phyloP scores from a whole-genome alignment of 1,140 invertebrate genomes.

The Musca vetustissima region DNA sequence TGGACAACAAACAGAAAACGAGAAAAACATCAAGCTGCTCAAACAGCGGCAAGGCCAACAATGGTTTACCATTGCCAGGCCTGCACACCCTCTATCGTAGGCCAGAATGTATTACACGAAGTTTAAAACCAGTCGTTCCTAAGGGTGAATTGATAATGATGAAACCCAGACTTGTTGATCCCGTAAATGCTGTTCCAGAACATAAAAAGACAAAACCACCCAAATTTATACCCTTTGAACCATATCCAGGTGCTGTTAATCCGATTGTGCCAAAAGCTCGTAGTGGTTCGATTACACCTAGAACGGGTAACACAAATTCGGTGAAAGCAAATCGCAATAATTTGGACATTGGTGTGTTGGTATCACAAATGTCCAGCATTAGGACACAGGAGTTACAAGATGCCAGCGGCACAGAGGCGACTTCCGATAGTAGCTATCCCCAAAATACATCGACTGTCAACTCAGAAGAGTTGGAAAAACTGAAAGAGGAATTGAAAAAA shows the following conservation, averaged over 20 bases:
- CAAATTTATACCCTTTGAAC: slow-evolving; percentile 86
- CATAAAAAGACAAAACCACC: slow-evolving; percentile 69
- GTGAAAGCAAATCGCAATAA: slow-evolving; percentile 60
- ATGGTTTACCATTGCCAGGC: slow-evolving; percentile 38
- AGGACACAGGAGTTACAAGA: slow-evolving; percentile 59
- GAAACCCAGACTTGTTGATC: slow-evolving; percentile 38
- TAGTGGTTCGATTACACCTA: slow-evolving; percentile 44
- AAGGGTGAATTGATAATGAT: slow-evolving; percentile 48
- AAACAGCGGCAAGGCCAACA: slow-evolving; percentile 29
- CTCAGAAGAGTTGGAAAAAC: slow-evolving; percentile 32
- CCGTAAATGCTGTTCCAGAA: slow-evolving; percentile 29
- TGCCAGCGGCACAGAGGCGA: slow-evolving; percentile 34
- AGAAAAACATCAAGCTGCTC: slow-evolving; percentile 32
- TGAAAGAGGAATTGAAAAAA: slow-evolving; percentile 46
- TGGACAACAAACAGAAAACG: neutral
- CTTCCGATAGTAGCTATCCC: neutral
- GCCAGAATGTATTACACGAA: slow-evolving; percentile 35
- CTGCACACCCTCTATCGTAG: slow-evolving; percentile 46
- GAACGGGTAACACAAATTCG: slow-evolving; percentile 49
- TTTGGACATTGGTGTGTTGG: slow-evolving; percentile 69
- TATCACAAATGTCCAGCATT: slow-evolving; percentile 67
- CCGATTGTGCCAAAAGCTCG: slow-evolving; percentile 65
- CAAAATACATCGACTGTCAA: neutral
- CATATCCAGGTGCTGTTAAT: slow-evolving; percentile 82
- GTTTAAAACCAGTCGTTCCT: slow-evolving; percentile 42